These are phyloP conservation scores for Epizoanthus stellaris DNA, from an alignment of 92 coral and sea anemone species.

Conservation along the genomic window DNA sequence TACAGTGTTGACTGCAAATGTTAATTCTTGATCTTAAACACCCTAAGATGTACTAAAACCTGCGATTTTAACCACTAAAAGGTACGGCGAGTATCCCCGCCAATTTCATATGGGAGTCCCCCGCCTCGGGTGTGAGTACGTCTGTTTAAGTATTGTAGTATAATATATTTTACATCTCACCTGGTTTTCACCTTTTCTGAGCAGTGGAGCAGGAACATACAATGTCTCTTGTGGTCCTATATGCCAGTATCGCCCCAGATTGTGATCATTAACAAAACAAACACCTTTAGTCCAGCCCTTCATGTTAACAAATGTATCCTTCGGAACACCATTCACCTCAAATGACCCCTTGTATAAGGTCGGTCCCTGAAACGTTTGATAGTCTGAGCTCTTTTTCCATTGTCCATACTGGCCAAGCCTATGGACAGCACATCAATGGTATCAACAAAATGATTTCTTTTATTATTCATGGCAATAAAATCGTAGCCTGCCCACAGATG, in stretches of 20 bases:
- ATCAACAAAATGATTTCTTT: too few relatives aligned
- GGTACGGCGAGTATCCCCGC: too few relatives aligned
- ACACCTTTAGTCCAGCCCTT: constrained; percentile 93
- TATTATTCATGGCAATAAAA: too few relatives aligned
- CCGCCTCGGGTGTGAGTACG: too few relatives aligned
- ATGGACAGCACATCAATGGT: background rate
- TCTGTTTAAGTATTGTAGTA: too few relatives aligned
- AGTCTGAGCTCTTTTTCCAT: constrained; percentile 6
- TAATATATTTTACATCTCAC: constrained; percentile 32
- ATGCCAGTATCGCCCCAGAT: constrained; percentile 95
- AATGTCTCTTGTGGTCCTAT: constrained; percentile 94
- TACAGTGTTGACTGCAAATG: too few relatives aligned
- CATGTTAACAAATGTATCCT: constrained; percentile 82
- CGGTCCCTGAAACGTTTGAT: constrained; percentile 40
- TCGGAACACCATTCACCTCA: constrained; percentile 65
- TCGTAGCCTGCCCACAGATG: too few relatives aligned
- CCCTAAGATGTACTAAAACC: too few relatives aligned
- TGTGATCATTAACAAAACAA: constrained; percentile 87
- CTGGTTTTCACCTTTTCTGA: constrained; percentile 79
- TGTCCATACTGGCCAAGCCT: constrained; percentile 8
- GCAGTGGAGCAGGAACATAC: constrained; percentile 93
- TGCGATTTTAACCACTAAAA: too few relatives aligned
- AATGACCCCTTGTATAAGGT: constrained; percentile 76
- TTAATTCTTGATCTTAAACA: too few relatives aligned
- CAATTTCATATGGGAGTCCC: too few relatives aligned